Percentiles rank a stretch among this genome's conserved stretches.
These are phyloP conservation scores for Brachionichthys hirsutus DNA, from an alignment of 2,113 vertebrate genomes.

Conservation along the genomic window DNA sequence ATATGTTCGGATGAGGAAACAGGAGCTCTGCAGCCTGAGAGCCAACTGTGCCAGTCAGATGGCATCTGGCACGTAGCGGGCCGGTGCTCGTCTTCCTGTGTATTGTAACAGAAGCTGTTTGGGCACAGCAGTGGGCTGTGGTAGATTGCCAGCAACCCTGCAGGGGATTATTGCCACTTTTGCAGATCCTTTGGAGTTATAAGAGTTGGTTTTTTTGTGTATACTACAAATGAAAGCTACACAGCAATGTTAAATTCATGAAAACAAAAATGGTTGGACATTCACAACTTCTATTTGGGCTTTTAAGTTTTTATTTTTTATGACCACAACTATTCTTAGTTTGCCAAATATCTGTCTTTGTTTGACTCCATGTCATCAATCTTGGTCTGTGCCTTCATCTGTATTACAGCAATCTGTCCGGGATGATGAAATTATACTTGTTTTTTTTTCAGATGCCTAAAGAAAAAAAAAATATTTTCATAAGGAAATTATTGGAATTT, in stretches of 20 bases:
- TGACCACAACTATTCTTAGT: no score
- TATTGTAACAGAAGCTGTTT: conserved; percentile 37
- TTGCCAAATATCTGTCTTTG: no score
- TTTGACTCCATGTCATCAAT: no score
- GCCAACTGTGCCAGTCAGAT: conserved; percentile 22
- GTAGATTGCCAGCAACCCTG: conserved; percentile 45
- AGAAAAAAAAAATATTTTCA: no score
- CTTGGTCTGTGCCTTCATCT: no score
- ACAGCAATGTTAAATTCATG: not conserved
- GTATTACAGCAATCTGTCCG: no score
- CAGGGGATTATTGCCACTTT: conserved; percentile 43
- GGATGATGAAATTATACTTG: no score
- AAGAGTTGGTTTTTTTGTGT: conserved; percentile 25
- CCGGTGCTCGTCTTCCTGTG: conserved; percentile 16
- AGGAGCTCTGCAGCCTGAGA: conserved; percentile 26
- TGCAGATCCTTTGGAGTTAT: conserved; percentile 31
- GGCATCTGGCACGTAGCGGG: conserved; percentile 20
- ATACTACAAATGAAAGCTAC: conserved; percentile 33
- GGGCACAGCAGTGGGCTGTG: conserved; percentile 38
- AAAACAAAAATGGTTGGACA: conserved; percentile 7
- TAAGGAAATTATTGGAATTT: no score
- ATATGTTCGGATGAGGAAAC: conserved; percentile 36
- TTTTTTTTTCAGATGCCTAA: no score
- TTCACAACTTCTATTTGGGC: conserved; percentile 15
- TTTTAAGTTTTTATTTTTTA: not conserved